Evolutionary conservation across 2,797 vertebrate species (phyloP).

Genomic region (Coranthus polyacanthus): DNA sequence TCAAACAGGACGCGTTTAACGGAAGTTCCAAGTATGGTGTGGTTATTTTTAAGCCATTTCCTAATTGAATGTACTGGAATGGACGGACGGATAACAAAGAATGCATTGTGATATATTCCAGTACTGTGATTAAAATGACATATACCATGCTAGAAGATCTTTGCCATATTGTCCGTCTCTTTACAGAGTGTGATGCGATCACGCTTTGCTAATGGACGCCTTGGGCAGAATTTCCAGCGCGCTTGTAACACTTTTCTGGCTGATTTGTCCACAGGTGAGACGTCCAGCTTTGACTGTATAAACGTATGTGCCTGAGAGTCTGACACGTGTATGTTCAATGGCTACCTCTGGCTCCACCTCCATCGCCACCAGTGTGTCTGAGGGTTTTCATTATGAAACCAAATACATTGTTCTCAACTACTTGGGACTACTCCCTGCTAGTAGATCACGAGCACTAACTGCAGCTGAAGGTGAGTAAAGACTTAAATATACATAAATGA

Average conservation of each 20-base stretch:
- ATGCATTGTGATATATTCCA: too few relatives aligned
- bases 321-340: slow-evolving; percentile 77
- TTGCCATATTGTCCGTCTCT: too few relatives aligned
- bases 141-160: too few relatives aligned
- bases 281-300: slow-evolving; percentile 64
- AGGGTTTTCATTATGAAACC: slow-evolving; percentile 95
- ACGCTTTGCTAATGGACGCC: too few relatives aligned
- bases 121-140: too few relatives aligned
- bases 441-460: slow-evolving; percentile 68
- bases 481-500: neutral
- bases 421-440: slow-evolving; percentile 87
- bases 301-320: slow-evolving; percentile 76
- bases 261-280: slow-evolving; percentile 54
- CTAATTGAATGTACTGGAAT: too few relatives aligned
- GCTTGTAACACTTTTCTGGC: neutral
- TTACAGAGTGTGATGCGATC: too few relatives aligned
- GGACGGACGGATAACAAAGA: too few relatives aligned
- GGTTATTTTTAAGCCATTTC: too few relatives aligned
- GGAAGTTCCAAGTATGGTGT: too few relatives aligned
- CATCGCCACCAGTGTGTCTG: slow-evolving; percentile 87
- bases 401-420: slow-evolving; percentile 94
- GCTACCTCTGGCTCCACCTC: slow-evolving; percentile 80
- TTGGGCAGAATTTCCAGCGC: too few relatives aligned
- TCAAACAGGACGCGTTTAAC: too few relatives aligned
- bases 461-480: slow-evolving; percentile 84